Conservation (phyloP, 2,113 vertebrate species). For the Bathybates hornii region DNA sequence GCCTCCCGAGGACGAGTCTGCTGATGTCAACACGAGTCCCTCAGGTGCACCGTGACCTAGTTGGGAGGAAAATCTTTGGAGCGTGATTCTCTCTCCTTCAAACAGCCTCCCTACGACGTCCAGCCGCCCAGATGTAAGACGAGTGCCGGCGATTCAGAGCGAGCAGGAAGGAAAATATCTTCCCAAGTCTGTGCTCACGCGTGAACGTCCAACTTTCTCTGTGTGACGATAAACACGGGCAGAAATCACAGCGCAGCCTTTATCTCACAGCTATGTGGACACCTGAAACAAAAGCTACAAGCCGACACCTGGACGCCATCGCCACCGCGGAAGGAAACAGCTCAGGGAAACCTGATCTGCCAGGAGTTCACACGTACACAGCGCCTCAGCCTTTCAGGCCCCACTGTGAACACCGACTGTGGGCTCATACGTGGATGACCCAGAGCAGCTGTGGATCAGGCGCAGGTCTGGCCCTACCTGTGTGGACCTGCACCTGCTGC, state of each 20-base stretch:
- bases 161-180: rapidly evolving
- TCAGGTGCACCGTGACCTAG: not conserved
- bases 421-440: not conserved
- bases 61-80: not conserved
- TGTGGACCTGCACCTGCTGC: not conserved
- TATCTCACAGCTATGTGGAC: not conserved
- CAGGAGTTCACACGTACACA: not conserved
- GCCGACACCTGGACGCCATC: not conserved
- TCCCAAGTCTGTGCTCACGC: not conserved
- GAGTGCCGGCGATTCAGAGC: not conserved
- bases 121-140: not conserved
- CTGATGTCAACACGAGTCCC: not conserved
- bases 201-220: rapidly evolving
- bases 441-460: not conserved
- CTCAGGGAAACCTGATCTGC: rapidly evolving
- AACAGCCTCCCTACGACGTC: rapidly evolving
- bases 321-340: rapidly evolving
- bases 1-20: not conserved
- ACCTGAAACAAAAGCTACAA: not conserved
- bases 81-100: not conserved
- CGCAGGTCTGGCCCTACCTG: rapidly evolving
- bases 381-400: not conserved
- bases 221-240: not conserved
- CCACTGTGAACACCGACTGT: rapidly evolving
- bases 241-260: not conserved